These are phyloP conservation scores for Axinella damicornis DNA, from an alignment of 37 sponge, comb jelly and placozoan species.

Conservation along the genomic window DNA sequence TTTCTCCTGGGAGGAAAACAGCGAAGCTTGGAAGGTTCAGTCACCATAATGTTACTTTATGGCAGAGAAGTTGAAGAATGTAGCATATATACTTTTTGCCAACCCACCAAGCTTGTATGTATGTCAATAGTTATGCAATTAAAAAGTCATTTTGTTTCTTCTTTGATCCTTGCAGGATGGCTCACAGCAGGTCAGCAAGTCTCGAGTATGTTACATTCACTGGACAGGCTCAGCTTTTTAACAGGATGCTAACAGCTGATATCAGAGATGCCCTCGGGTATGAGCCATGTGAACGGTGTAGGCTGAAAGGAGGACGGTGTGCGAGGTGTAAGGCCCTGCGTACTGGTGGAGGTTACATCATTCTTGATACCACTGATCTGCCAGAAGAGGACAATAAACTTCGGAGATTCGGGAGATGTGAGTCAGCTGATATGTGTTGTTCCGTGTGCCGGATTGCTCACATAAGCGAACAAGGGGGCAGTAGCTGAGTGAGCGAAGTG, in stretches of 20 bases:
- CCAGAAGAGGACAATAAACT: not conserved
- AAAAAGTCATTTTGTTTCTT: too few relatives aligned
- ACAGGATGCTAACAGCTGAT: conserved; percentile 18
- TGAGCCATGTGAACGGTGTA: conserved; percentile 68
- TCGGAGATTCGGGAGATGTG: conserved; percentile 3
- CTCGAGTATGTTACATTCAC: conserved; percentile 63
- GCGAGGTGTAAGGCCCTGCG: conserved; percentile 65
- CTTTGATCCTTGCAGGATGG: not conserved
- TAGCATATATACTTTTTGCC: too few relatives aligned
- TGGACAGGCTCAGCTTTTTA: conserved; percentile 38
- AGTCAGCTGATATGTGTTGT: not conserved
- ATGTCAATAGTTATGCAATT: too few relatives aligned
- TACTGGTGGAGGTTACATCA: conserved; percentile 89
- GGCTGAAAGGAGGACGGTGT: conserved; percentile 70
- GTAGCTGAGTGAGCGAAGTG: too few relatives aligned
- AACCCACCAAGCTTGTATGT: too few relatives aligned
- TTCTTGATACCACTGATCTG: conserved; percentile 58
- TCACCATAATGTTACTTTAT: too few relatives aligned
- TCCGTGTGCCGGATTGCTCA: too few relatives aligned
- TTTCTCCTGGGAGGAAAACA: too few relatives aligned
- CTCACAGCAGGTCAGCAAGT: not conserved
- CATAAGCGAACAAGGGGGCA: too few relatives aligned
- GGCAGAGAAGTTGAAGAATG: too few relatives aligned
- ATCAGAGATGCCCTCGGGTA: conserved; percentile 33
- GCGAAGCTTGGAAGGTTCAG: too few relatives aligned